Evolutionary conservation across 2,888 invertebrate genomes (phyloP), one percentile per base, ranked within the genome.

Genomic region (Cinara cedri): DNA sequence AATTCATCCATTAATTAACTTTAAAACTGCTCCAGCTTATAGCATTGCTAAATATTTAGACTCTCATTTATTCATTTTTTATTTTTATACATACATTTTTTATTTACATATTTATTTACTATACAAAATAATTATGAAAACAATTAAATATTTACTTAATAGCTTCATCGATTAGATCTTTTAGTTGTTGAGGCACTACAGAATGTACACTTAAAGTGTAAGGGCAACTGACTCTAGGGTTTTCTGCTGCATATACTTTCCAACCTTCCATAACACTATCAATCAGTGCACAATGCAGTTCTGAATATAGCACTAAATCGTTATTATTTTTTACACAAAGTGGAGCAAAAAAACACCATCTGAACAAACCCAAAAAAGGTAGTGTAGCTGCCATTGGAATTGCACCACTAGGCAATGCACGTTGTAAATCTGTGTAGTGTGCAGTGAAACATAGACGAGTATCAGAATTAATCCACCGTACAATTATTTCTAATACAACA

Each of bases 381-480:
- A 94, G 92, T 8, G 92, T 91, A 0, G 92, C 92, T 4, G 93
- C 92, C 93, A 94, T 94, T 0, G 93, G 92, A 82, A 94, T 94
- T 1, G 92, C 92, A 6, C 94, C 94, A 46, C 88, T 89, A 0
- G 94, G 93, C 71, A 94, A 85, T 0, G 91, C 89, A 0, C 91
- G 83, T 87, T 54, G 90, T 88, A 84, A 88, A 89, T 84, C 90
- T 86, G 85, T 89, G 88, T 83, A 75, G 8, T 85, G 76, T 0
- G 92, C 91, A 1, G 92, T 90, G 85, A 91, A 88, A 83, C 92
- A 93, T 1, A 93, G 86, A 4, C 88, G 87, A 0, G 90, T 89
- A 85, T 91, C 90, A 54, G 90, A 89, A 49, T 88, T 85, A 82
- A 92, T 90, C 93, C 93, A 93, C 82, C 89, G 88, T 13, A 91